Conservation (phyloP, 2,113 vertebrate species). For the Hepsetus odoe region DNA sequence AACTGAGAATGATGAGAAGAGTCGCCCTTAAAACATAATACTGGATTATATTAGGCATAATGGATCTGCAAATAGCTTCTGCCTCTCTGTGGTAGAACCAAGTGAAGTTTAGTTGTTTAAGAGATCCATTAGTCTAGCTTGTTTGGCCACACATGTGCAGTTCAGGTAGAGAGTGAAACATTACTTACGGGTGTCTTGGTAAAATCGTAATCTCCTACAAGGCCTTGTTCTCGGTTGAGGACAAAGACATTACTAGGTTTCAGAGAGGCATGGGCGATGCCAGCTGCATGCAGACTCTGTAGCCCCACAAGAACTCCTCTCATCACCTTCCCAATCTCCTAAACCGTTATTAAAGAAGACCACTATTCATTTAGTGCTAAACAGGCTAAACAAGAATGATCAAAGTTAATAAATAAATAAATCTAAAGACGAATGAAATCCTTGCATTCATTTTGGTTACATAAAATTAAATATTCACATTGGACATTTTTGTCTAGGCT, state of each 20-base stretch:
- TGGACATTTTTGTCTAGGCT: no score
- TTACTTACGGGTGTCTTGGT: slow-evolving; percentile 64
- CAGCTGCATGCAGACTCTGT: slow-evolving; percentile 70
- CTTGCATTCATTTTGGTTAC: no score
- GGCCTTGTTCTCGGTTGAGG: slow-evolving; percentile 76
- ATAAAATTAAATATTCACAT: no score
- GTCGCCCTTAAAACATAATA: background rate
- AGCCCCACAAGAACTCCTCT: slow-evolving; percentile 79
- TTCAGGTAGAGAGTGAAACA: background rate
- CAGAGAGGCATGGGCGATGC: slow-evolving; percentile 78
- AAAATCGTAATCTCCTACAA: slow-evolving; percentile 85
- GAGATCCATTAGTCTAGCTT: no score
- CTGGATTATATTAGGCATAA: background rate
- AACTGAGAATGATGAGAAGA: background rate
- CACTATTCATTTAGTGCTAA: no score
- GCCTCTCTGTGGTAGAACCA: no score
- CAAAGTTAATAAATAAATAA: no score
- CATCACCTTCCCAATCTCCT: slow-evolving; percentile 82
- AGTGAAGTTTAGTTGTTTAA: no score
- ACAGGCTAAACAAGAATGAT: no score
- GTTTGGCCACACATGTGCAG: background rate
- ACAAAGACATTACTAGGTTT: slow-evolving; percentile 84
- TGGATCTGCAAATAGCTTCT: no score
- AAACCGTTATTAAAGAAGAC: background rate
- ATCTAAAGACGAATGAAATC: no score